These are phyloP conservation scores for Urocynchramus pylzowi DNA, from an alignment of 2,113 vertebrate genomes.

Conservation along the genomic window DNA sequence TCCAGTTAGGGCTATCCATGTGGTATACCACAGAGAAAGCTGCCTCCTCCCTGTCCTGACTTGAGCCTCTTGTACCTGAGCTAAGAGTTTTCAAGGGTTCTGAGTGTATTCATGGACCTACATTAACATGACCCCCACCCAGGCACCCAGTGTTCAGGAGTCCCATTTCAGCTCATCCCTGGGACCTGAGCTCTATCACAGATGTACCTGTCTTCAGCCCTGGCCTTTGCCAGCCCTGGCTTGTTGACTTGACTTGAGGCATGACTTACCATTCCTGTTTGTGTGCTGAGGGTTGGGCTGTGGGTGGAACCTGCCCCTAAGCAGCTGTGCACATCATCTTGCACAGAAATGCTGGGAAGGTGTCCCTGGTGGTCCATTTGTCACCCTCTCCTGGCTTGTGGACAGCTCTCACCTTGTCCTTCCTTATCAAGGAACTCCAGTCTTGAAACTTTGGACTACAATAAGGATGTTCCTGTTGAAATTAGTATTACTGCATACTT, in stretches of 20 bases:
- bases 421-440: fast-evolving
- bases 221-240: background rate
- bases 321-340: background rate
- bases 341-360: background rate
- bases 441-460: background rate
- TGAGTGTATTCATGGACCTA: background rate
- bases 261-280: background rate
- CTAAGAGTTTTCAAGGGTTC: background rate
- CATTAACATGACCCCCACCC: background rate
- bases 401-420: fast-evolving
- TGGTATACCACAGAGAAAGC: background rate
- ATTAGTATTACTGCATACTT: background rate
- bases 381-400: fast-evolving
- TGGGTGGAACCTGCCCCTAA: background rate
- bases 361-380: background rate
- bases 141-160: background rate
- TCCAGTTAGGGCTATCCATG: background rate
- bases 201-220: background rate
- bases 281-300: background rate
- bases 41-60: fast-evolving
- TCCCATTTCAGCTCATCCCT: background rate
- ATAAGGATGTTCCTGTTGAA: background rate
- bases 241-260: background rate
- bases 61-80: background rate
- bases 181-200: background rate